A percentile compares a stretch with the other conserved stretches of the same genome.
phyloP scores from a whole-genome alignment of 2,797 vertebrate genomes.

The Phoebastria nigripes region DNA sequence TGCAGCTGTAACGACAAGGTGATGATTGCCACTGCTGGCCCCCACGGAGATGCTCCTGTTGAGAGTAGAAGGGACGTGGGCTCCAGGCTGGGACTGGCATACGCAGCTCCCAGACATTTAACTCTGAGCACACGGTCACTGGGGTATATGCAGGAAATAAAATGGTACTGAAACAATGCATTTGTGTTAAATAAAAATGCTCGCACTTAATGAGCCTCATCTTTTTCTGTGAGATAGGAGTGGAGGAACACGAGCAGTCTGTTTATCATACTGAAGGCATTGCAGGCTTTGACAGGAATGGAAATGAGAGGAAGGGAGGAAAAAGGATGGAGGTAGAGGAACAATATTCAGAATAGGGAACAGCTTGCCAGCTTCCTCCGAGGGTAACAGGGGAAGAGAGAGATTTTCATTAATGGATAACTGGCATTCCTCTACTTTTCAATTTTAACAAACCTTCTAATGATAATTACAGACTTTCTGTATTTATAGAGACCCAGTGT shows the following conservation, averaged over 20 bases:
- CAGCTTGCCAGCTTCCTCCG: slow-evolving; percentile 31
- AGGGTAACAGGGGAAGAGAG: neutral
- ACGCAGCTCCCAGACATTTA: neutral
- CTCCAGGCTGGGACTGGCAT: neutral
- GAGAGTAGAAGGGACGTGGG: rapidly evolving
- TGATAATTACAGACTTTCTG: slow-evolving; percentile 62
- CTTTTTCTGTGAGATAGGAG: neutral
- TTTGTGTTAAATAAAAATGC: slow-evolving; percentile 30
- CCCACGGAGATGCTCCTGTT: neutral
- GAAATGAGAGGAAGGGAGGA: slow-evolving; percentile 46
- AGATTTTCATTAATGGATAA: slow-evolving; percentile 24
- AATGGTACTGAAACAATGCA: slow-evolving; percentile 5
- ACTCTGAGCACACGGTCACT: neutral
- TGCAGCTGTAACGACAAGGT: neutral
- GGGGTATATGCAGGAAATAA: neutral
- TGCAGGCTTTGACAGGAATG: slow-evolving; percentile 40
- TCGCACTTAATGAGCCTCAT: neutral
- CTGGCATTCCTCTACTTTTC: slow-evolving; percentile 46
- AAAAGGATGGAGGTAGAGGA: slow-evolving; percentile 17
- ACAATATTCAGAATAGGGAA: neutral
- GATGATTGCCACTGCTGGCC: neutral
- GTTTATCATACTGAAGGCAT: slow-evolving; percentile 53
- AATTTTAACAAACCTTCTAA: slow-evolving; percentile 68
- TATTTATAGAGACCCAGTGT: slow-evolving; percentile 51
- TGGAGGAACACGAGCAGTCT: neutral